Evolutionary conservation across 1,140 invertebrate genomes (phyloP).

Genomic region (Centruroides sculpturatus): DNA sequence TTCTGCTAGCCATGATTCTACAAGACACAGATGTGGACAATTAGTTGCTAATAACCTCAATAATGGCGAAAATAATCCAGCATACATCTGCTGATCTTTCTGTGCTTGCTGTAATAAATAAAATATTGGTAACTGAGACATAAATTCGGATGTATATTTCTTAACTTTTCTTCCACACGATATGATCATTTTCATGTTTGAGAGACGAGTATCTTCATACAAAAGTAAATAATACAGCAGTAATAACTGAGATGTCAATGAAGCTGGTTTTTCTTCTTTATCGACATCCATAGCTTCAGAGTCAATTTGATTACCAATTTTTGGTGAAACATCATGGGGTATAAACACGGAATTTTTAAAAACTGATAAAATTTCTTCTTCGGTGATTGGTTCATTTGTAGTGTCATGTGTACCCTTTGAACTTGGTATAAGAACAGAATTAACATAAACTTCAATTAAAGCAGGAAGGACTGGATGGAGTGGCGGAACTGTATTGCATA

Average conservation of each 20-base stretch:
- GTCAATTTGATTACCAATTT: too few species aligned
- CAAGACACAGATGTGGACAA: slow-evolving; percentile 85
- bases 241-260: slow-evolving; percentile 68
- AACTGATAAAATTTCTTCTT: slow-evolving; percentile 72
- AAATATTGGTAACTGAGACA: slow-evolving; percentile 73
- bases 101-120: slow-evolving; percentile 87
- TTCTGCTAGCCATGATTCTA: slow-evolving; percentile 73
- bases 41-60: slow-evolving; percentile 75
- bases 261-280: slow-evolving; percentile 40
- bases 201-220: slow-evolving; percentile 78
- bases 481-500: slow-evolving; percentile 67
- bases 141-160: slow-evolving; percentile 71
- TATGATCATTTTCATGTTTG: slow-evolving; percentile 53
- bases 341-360: slow-evolving; percentile 37
- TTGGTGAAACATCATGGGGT: neutral
- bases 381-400: slow-evolving; percentile 79
- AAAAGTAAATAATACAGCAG: slow-evolving; percentile 82
- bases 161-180: slow-evolving; percentile 58
- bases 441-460: slow-evolving; percentile 90
- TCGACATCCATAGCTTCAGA: neutral
- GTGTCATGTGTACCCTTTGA: slow-evolving; percentile 36
- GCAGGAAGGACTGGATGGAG: slow-evolving; percentile 83
- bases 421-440: slow-evolving; percentile 66
- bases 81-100: slow-evolving; percentile 76
- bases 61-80: slow-evolving; percentile 68